A percentile compares a stretch with the other conserved stretches of the same genome.
These are phyloP conservation scores for Tenualosa ilisha DNA, from an alignment of 2,797 vertebrate genomes.

Conservation along the genomic window DNA sequence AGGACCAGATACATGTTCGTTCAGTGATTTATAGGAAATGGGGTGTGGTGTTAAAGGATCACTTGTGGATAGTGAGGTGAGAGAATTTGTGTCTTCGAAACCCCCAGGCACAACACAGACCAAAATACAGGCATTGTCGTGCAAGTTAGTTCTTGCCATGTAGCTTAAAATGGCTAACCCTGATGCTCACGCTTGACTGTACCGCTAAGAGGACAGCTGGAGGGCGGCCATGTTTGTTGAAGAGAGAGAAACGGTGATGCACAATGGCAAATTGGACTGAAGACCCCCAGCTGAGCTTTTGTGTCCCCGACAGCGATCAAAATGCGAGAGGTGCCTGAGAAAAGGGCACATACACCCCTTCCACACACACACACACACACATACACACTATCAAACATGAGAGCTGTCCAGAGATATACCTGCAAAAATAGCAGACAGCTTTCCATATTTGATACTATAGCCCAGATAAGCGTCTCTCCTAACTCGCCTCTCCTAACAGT, in stretches of 20 bases:
- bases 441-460: slow-evolving; percentile 1
- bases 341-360: slow-evolving; percentile 50
- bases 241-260: slow-evolving; percentile 75
- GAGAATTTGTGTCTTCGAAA: neutral
- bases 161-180: neutral
- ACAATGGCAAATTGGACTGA: slow-evolving; percentile 80
- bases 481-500: neutral
- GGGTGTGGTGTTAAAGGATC: neutral
- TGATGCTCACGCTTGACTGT: slow-evolving; percentile 33
- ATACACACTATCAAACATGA: neutral
- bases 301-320: slow-evolving; percentile 60
- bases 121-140: neutral
- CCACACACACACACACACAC: slow-evolving; percentile 33
- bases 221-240: slow-evolving; percentile 68
- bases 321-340: slow-evolving; percentile 59
- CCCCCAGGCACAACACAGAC: neutral
- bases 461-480: neutral
- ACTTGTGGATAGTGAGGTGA: neutral
- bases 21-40: neutral
- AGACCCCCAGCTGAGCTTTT: slow-evolving; percentile 71
- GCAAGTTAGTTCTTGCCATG: neutral
- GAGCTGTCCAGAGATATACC: slow-evolving; percentile 34
- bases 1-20: neutral
- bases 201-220: slow-evolving; percentile 51
- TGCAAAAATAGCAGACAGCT: slow-evolving; percentile 28